Percentiles rank a stretch among this genome's conserved stretches.
Evolutionary conservation across 2,888 invertebrate genomes (phyloP).

Genomic region (Notodonta ziczac): DNA sequence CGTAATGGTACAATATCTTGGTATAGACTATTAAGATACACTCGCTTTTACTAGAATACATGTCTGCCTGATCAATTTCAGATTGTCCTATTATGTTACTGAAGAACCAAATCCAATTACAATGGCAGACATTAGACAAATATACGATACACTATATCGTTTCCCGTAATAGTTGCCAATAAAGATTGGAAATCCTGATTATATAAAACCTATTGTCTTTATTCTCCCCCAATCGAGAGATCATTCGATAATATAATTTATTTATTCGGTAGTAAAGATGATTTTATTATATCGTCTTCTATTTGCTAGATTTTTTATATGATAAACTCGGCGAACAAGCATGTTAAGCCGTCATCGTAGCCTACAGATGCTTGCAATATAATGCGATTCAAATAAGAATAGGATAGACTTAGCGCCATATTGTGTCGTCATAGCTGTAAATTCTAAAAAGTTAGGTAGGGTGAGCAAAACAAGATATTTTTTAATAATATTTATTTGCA

Average conservation of each 20-base stretch:
- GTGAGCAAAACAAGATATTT: too few relatives aligned
- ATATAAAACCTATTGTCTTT: not conserved
- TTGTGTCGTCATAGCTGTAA: too few relatives aligned
- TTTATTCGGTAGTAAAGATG: constrained; percentile 3
- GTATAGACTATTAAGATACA: not conserved
- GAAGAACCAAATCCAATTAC: constrained; percentile 1
- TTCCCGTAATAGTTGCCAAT: constrained; percentile 3
- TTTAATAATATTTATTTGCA: too few relatives aligned
- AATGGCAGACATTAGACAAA: constrained; percentile 1
- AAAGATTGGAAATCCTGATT: constrained; percentile 1
- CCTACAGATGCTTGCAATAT: too few relatives aligned
- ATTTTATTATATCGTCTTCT: constrained; percentile 2
- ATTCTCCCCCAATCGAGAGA: not conserved
- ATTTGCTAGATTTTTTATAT: not conserved
- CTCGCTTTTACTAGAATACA: not conserved
- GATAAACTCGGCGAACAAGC: too few relatives aligned
- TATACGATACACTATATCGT: constrained; percentile 2
- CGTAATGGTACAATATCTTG: too few relatives aligned
- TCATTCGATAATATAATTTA: constrained; percentile 2
- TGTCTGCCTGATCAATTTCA: not conserved
- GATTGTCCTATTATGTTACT: constrained; percentile 5
- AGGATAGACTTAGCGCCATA: too few relatives aligned
- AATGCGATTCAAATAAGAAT: too few relatives aligned
- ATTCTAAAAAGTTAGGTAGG: too few relatives aligned
- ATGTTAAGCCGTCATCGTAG: too few relatives aligned